Evolutionary conservation across 23 tunicate species (phyloP), one percentile per base, ranked within the genome.

Genomic region (Halocynthia roretzi): DNA sequence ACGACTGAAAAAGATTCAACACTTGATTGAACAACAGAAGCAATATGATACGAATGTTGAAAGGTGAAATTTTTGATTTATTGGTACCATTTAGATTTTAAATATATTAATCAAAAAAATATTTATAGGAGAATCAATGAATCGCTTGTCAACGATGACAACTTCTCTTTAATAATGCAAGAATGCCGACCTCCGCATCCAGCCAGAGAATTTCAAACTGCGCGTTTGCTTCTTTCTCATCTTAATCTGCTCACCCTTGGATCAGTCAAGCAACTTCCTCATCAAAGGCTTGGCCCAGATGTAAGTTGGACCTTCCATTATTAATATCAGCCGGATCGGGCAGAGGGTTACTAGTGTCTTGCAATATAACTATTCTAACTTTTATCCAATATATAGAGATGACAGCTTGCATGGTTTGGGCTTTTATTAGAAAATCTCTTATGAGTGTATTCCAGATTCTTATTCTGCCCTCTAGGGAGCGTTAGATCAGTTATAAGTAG

Each of bases 161-260:
- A 62, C 8, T 40, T 74, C 31, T 74, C 78, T 12, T 56, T 74
- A 56, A 52, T 8, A 58, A 92, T 92, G 92, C 77, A 73, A 21
- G 98, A 83, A 64, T 83, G 93, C 49, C 11, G 64, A 57, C 94
- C 89, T 5, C 77, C 77, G 5, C 75, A 83, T 7, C 86, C 94
- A 7, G 78, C 84, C 23, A 76, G 84, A 23, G 89, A 83, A 31
- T 87, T 84, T 58, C 94, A 93, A 55, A 68, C 89, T 20, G 89
- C 98, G 18, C 54, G 98, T n/a, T 73, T 93, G 54, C 75, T 93
- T n/a, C 86, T 93, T 14, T 87, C 94, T 7, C 94, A 87, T 80
- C 77, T 93, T 67, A 87, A 87, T 77, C 77, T 86, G 6, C 85
- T 93, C 50, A 70, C 93, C 21, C 84, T 93, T 8, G 89, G 80